Conservation (phyloP, 2,888 invertebrate species). For the Tiliacea aurago region DNA sequence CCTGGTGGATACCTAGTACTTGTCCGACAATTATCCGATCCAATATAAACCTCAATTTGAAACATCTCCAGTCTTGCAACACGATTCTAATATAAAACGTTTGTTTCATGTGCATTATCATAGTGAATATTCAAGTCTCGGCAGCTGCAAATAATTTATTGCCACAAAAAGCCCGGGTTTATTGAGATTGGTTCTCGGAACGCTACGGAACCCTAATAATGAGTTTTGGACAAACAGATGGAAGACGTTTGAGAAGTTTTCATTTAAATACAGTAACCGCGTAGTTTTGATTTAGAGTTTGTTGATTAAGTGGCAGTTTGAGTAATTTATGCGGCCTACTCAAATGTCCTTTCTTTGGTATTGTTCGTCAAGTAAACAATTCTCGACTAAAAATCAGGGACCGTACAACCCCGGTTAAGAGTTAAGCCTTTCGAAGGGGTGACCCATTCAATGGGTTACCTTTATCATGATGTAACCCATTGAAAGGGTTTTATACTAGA, state of each 20-base stretch:
- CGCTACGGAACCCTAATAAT: conserved; percentile 37
- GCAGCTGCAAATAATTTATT: conserved; percentile 58
- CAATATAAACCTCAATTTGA: background rate
- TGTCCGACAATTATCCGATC: background rate
- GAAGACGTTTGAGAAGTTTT: conserved; percentile 8
- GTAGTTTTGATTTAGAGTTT: background rate
- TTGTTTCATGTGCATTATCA: conserved; percentile 34
- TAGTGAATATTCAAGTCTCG: conserved; percentile 54
- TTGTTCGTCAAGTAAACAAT: too few relatives aligned
- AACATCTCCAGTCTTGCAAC: conserved; percentile 12
- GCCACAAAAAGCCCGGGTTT: conserved; percentile 46
- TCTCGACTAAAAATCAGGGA: too few relatives aligned
- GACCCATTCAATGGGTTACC: too few relatives aligned
- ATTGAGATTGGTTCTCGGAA: conserved; percentile 38
- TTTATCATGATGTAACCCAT: too few relatives aligned
- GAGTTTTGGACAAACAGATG: conserved; percentile 12
- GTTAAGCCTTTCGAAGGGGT: too few relatives aligned
- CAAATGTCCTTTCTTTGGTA: too few relatives aligned
- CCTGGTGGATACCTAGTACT: too few relatives aligned
- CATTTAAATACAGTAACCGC: background rate
- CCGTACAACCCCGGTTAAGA: too few relatives aligned
- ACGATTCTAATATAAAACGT: conserved; percentile 27
- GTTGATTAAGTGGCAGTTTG: background rate
- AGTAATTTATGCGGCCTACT: too few relatives aligned
- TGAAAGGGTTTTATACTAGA: too few relatives aligned